These are phyloP conservation scores for Sycophila sp. DNA, from an alignment of 1,140 invertebrate genomes.

Conservation along the genomic window DNA sequence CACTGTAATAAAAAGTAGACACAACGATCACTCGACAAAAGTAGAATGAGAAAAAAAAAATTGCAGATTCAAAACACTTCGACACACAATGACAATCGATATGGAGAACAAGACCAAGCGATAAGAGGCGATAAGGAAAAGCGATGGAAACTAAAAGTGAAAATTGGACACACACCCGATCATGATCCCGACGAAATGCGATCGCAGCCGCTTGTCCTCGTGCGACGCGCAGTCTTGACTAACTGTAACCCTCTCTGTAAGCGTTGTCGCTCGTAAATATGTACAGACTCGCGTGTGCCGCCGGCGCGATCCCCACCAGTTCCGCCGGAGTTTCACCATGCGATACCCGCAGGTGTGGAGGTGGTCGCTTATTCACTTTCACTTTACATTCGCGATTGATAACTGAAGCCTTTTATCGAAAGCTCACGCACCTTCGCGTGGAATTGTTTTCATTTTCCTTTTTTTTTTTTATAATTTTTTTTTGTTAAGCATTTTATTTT, in stretches of 20 bases:
- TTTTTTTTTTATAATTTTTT: too few relatives aligned
- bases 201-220: slow-evolving; percentile 29
- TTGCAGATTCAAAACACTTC: not conserved
- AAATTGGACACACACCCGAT: slow-evolving; percentile 45
- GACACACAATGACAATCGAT: too few relatives aligned
- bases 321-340: not conserved
- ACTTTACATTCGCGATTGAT: too few relatives aligned
- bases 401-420: too few relatives aligned
- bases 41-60: not conserved
- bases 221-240: slow-evolving; percentile 20
- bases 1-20: not conserved
- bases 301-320: not conserved
- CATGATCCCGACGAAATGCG: slow-evolving; percentile 39
- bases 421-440: too few relatives aligned
- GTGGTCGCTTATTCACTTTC: too few relatives aligned
- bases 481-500: too few relatives aligned
- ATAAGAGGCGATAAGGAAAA: too few relatives aligned
- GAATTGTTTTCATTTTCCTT: too few relatives aligned
- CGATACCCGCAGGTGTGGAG: not conserved
- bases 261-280: not conserved
- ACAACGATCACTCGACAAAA: not conserved
- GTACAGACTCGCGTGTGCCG: not conserved
- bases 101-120: too few relatives aligned
- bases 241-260: not conserved
- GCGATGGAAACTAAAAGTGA: not conserved